Conservation (phyloP, 2,888 invertebrate genomes). For the Erebia palarica region DNA sequence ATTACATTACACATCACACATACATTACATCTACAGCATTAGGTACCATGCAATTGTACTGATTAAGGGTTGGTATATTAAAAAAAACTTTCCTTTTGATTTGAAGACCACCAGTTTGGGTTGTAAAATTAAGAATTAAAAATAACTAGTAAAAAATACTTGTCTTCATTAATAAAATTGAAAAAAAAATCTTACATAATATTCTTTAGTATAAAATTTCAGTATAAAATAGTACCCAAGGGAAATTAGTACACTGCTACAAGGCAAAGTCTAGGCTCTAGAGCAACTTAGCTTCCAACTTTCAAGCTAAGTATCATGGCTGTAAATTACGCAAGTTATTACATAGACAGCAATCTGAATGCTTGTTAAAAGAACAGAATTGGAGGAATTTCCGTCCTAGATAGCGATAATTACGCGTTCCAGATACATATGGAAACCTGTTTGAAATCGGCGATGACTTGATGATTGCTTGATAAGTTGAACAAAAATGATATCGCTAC, state of each 20-base stretch:
- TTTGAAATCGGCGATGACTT: neutral
- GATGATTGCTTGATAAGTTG: neutral
- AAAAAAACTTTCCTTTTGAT: too few relatives aligned
- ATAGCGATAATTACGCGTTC: conserved; percentile 3
- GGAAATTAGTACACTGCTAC: conserved; percentile 2
- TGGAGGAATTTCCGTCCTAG: conserved; percentile 16
- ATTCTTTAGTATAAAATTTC: neutral
- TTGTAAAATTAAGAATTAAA: too few relatives aligned
- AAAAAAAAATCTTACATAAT: neutral
- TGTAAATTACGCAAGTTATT: neutral
- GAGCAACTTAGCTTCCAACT: neutral
- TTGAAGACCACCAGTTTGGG: too few relatives aligned
- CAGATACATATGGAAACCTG: neutral
- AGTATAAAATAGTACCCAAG: neutral
- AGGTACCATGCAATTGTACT: too few relatives aligned
- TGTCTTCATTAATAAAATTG: too few relatives aligned
- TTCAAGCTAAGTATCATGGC: neutral
- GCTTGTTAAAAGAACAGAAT: conserved; percentile 20
- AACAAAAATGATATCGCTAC: neutral
- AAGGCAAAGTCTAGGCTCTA: neutral
- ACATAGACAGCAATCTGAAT: conserved; percentile 8
- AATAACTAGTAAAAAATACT: too few relatives aligned
- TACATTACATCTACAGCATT: too few relatives aligned
- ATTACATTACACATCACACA: too few relatives aligned
- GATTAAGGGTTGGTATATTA: too few relatives aligned